phyloP scores from a whole-genome alignment of 2,113 vertebrate genomes.

The Drymodes brunneopygia region DNA sequence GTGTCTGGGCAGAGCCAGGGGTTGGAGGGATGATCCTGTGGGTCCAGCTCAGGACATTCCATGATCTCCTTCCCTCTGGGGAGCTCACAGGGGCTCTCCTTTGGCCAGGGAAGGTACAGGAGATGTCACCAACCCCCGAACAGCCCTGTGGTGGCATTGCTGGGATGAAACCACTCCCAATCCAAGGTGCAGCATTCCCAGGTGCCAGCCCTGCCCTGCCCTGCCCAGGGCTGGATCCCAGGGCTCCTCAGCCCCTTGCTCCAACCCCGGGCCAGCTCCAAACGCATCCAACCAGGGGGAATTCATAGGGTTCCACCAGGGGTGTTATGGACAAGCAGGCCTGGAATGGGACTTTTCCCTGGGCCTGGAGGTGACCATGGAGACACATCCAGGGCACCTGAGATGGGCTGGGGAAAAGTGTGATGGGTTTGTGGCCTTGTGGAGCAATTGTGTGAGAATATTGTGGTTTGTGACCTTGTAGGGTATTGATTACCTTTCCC shows the following conservation, averaged over 20 bases:
- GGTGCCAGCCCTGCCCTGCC: neutral
- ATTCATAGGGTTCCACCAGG: too few relatives aligned
- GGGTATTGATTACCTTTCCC: too few relatives aligned
- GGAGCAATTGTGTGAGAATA: too few relatives aligned
- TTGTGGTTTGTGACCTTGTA: too few relatives aligned
- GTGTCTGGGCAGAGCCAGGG: rapidly evolving
- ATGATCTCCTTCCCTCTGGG: neutral
- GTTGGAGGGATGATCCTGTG: neutral
- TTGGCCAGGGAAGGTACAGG: neutral
- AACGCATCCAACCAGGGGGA: neutral
- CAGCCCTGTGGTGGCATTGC: neutral
- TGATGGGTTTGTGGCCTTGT: too few relatives aligned
- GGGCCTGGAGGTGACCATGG: too few relatives aligned
- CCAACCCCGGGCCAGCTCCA: neutral
- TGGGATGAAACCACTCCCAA: neutral
- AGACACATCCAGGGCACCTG: too few relatives aligned
- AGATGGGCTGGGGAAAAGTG: too few relatives aligned
- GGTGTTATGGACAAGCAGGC: too few relatives aligned
- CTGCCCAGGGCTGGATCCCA: neutral
- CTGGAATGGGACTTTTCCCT: too few relatives aligned
- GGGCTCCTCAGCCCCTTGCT: neutral
- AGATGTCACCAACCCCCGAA: neutral
- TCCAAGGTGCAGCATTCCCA: rapidly evolving
- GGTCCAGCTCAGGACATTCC: neutral
- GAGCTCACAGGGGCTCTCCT: neutral